Percentiles rank a stretch among this genome's conserved stretches.
Evolutionary conservation across 2,888 invertebrate species (phyloP).

Genomic region (Platycheirus rosarum): DNA sequence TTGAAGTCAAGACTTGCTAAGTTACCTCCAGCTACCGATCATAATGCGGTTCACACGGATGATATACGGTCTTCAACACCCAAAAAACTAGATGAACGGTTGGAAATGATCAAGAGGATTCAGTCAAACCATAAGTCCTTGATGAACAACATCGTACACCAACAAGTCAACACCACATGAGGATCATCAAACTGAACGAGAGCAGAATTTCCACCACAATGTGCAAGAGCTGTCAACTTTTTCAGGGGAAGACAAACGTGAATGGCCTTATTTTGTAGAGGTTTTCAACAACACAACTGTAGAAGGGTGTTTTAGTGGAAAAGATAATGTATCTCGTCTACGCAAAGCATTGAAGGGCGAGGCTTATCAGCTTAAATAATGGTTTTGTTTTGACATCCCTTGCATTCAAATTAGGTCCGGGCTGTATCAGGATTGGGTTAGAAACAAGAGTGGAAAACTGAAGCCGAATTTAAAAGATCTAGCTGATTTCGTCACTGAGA

Average conservation of each 20-base stretch:
- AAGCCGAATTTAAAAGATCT: slow-evolving; percentile 6
- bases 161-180: background rate
- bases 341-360: slow-evolving; percentile 20
- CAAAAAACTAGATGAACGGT: background rate
- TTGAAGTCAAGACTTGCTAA: background rate
- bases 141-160: background rate
- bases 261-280: slow-evolving; percentile 18
- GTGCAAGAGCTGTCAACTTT: slow-evolving; percentile 24
- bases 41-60: background rate
- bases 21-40: background rate
- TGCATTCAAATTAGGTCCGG: slow-evolving; percentile 9
- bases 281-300: slow-evolving; percentile 5
- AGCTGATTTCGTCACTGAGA: slow-evolving; percentile 19
- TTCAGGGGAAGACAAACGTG: slow-evolving; percentile 15
- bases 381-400: slow-evolving; percentile 16
- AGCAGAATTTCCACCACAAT: background rate
- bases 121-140: slow-evolving; percentile 18
- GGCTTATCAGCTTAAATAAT: slow-evolving; percentile 23
- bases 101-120: slow-evolving; percentile 20
- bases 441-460: background rate
- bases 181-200: background rate
- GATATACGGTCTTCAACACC: background rate
- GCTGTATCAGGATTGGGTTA: slow-evolving; percentile 24
- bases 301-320: slow-evolving; percentile 3
- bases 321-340: slow-evolving; percentile 18